Base-by-base conservation (phyloP, 2,888 invertebrate species). In the Xestia ashworthii region DNA sequence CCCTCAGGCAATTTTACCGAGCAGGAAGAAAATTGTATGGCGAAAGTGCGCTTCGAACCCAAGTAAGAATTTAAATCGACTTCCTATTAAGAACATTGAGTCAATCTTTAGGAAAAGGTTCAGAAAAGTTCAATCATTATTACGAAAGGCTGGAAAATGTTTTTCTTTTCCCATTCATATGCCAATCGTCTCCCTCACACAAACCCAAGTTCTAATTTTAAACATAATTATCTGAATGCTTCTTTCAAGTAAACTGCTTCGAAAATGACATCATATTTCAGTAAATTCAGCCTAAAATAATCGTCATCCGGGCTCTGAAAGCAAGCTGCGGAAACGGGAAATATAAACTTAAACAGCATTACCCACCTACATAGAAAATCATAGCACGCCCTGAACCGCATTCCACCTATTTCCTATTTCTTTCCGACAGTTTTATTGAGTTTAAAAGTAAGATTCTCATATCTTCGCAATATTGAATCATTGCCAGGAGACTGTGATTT, bases 401-500 rank as follows among this genome's bases (percentile, higher is more conserved):
- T 38, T 38, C 22, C 19, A 46, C 44, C 11, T 53, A 65, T n/a
- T 53, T 75, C 44, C 41, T 22, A 16, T 58, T 55, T 58, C 16
- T 58, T 58, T 58, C 25, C 16, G 16, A 14, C 25, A 12, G n/a
- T 50, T 44, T 65, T 66, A 76, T 58, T 77, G 58, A 76, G 41
- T 65, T 55, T 41, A 25, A 41, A 66, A 66, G 41, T 48, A 76
- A 76, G 25, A 48, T 55, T 73, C 53, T 58, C 72, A 32, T 55
- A 65, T 48, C 22, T 48, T 77, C 19, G 32, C 32, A 65, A 38
- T 77, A 77, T 67, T 77, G 44, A 76, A 60, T 58, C n/a, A 62
- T 46, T 67, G 41, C 19, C 66, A 77, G 32, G 50, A 66, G 19
- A 50, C 11, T 32, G 46, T 67, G 32, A 66, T 76, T 58, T 9